A percentile compares a stretch with the other conserved stretches of the same genome.
Evolutionary conservation across 2,113 vertebrate genomes (phyloP).

Genomic region (Tetraodon nigroviridis): DNA sequence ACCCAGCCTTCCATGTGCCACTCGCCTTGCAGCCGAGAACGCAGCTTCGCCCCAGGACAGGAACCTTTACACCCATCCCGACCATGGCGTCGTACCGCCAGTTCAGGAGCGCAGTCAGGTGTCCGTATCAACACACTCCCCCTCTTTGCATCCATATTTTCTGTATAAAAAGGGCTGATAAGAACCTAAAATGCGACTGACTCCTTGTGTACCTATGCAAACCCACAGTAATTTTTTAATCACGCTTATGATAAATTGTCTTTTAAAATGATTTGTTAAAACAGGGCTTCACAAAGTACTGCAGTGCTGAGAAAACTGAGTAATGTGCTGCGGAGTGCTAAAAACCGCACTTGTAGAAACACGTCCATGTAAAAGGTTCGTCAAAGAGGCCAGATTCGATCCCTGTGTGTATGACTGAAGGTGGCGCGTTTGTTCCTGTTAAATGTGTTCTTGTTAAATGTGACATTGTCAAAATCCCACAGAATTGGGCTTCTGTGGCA

Average conservation of each 20-base stretch:
- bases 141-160: no score
- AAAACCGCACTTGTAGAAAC: background rate
- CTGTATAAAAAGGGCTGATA: no score
- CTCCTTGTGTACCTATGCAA: no score
- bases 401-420: no score
- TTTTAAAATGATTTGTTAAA: background rate
- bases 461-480: background rate
- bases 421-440: background rate
- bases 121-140: no score
- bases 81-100: no score
- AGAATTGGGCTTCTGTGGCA: background rate
- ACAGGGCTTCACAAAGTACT: background rate
- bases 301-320: background rate
- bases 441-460: background rate
- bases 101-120: no score
- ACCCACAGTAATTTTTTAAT: no score
- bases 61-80: conserved; percentile 28
- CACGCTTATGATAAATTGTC: no score
- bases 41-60: conserved; percentile 54
- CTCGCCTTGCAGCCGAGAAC: conserved; percentile 39
- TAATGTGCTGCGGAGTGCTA: background rate
- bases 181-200: no score
- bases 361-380: background rate
- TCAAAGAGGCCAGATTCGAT: background rate
- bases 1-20: conserved; percentile 56